Percentiles rank a stretch among this genome's conserved stretches.
phyloP scores from a whole-genome alignment of 2,888 invertebrate species.

The Erynnis tages region DNA sequence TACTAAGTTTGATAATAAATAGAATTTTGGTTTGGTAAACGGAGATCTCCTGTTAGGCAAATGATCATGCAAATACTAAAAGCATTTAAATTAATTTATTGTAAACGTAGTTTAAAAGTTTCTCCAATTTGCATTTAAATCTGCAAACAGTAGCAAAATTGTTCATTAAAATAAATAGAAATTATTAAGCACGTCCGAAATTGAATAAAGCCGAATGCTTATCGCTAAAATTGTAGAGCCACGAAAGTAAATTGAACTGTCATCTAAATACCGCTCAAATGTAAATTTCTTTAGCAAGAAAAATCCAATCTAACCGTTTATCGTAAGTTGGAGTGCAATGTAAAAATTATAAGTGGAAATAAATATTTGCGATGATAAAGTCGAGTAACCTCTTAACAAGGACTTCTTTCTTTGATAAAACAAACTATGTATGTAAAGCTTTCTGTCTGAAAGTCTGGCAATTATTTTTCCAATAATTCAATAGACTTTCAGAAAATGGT shows the following conservation, averaged over 20 bases:
- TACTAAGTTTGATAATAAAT: no score
- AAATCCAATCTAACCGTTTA: slow-evolving; percentile 11
- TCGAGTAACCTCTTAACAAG: not conserved
- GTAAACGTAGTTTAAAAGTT: no score
- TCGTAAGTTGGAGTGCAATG: slow-evolving; percentile 12
- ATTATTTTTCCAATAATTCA: no score
- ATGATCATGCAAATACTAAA: no score
- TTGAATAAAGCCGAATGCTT: slow-evolving; percentile 14
- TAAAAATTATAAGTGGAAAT: slow-evolving; percentile 10
- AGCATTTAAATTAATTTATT: no score
- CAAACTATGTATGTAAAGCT: not conserved
- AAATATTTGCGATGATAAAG: slow-evolving; percentile 4
- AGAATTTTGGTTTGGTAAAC: no score
- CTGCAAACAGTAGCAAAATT: no score
- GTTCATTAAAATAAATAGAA: not conserved
- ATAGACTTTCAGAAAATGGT: no score
- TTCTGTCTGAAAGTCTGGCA: no score
- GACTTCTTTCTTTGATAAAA: not conserved
- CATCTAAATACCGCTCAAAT: slow-evolving; percentile 21
- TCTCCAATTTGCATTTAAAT: slow-evolving; percentile 21
- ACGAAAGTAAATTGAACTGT: slow-evolving; percentile 21
- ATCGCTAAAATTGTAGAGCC: slow-evolving; percentile 10
- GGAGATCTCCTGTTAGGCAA: no score
- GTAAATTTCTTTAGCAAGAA: slow-evolving; percentile 17
- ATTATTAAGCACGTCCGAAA: not conserved